Conservation (phyloP, 2,888 invertebrate genomes). For the Eupeodes luniger region DNA sequence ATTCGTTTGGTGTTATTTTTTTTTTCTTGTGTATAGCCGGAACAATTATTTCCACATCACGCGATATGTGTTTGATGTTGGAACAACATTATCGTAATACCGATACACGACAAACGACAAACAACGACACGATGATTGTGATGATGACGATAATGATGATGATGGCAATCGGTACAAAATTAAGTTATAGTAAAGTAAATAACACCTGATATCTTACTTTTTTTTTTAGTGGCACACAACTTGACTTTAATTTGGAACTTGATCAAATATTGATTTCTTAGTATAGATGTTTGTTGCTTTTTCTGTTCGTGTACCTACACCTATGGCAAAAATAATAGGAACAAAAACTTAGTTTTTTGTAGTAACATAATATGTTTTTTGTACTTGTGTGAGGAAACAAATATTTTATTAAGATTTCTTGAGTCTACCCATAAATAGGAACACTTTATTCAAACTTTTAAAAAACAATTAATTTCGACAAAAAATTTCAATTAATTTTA, state of each 20-base stretch:
- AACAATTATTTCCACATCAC: constrained; percentile 13
- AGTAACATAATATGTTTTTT: too few relatives aligned
- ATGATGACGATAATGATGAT: constrained; percentile 6
- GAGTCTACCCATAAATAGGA: too few relatives aligned
- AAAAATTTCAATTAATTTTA: too few relatives aligned
- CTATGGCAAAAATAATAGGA: too few relatives aligned
- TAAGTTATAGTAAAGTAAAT: constrained; percentile 4
- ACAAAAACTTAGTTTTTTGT: too few relatives aligned
- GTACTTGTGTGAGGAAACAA: too few relatives aligned
- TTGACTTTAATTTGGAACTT: constrained; percentile 7
- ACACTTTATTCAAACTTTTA: too few relatives aligned
- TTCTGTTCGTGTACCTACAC: neutral
- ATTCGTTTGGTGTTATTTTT: neutral
- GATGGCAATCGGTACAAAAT: constrained; percentile 10
- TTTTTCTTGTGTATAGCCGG: neutral
- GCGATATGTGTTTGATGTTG: neutral
- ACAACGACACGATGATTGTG: too few relatives aligned
- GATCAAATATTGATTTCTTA: constrained; percentile 6
- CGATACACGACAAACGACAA: neutral
- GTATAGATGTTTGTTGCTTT: neutral
- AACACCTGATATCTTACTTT: constrained; percentile 1
- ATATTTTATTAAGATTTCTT: too few relatives aligned
- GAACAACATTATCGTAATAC: neutral
- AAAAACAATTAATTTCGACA: too few relatives aligned
- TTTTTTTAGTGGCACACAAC: neutral